These are phyloP conservation scores for Sycophila texana DNA, from an alignment of 2,888 invertebrate species.

Conservation along the genomic window DNA sequence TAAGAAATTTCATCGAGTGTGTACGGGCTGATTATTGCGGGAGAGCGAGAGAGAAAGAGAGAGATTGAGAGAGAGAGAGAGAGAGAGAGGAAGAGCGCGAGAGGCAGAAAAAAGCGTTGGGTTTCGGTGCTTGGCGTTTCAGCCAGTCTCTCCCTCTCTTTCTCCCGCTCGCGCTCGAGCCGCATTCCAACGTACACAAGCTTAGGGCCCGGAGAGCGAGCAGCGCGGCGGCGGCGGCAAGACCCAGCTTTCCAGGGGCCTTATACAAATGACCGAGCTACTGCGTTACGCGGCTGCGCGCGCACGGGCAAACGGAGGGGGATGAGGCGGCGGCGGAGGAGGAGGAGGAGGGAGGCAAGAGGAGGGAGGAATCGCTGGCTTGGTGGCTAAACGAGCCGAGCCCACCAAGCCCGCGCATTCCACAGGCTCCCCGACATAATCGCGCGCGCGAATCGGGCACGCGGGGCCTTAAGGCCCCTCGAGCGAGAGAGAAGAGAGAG, in stretches of 20 bases:
- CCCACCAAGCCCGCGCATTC: conserved; percentile 54
- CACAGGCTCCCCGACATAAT: conserved; percentile 46
- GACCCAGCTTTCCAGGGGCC: conserved; percentile 62
- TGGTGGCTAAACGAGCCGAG: conserved; percentile 46
- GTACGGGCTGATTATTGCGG: conserved; percentile 26
- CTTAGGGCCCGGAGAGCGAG: conserved; percentile 42
- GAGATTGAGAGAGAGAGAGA: too few relatives aligned
- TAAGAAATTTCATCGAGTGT: conserved; percentile 38
- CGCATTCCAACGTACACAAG: conserved; percentile 43
- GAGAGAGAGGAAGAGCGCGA: conserved; percentile 8
- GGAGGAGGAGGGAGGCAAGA: conserved; percentile 15
- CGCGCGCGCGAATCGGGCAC: conserved; percentile 16
- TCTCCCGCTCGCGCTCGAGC: conserved; percentile 36
- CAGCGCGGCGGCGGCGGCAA: conserved; percentile 48
- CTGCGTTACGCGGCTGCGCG: conserved; percentile 71
- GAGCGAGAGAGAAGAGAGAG: too few relatives aligned
- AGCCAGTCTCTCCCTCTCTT: conserved; percentile 25
- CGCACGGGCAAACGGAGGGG: conserved; percentile 8
- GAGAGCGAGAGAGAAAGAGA: conserved; percentile 23
- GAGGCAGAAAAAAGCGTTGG: conserved; percentile 49
- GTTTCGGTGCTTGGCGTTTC: conserved; percentile 48
- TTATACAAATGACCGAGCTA: conserved; percentile 75
- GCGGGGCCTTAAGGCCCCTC: conserved; percentile 7
- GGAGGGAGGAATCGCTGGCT: conserved; percentile 12
- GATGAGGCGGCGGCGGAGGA: conserved; percentile 6